Conservation (phyloP, 2,113 vertebrate species). For the Leuciscus idus region DNA sequence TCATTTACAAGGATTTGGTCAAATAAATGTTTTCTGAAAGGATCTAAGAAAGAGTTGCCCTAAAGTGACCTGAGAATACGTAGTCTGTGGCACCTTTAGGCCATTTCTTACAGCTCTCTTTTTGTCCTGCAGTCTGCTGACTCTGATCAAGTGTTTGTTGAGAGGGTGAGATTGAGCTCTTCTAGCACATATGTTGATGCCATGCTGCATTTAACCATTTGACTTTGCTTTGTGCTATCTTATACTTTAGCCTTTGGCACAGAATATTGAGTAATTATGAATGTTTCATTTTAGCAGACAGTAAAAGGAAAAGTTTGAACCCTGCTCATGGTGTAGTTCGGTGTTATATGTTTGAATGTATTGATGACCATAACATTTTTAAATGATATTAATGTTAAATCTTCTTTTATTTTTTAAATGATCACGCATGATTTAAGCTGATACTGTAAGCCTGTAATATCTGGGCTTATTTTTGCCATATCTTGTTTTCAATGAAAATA, state of each 20-base stretch:
- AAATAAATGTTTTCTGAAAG: not conserved
- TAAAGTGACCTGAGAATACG: conserved; percentile 64
- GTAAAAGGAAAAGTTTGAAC: not conserved
- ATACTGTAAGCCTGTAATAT: not conserved
- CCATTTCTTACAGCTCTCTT: conserved; percentile 73
- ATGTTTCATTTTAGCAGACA: not conserved
- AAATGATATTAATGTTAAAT: not conserved
- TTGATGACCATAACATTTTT: not conserved
- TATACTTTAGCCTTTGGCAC: not conserved
- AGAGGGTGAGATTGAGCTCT: conserved; percentile 72
- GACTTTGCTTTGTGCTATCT: conserved; percentile 21
- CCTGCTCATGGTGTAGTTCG: not conserved
- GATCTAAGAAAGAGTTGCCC: conserved; percentile 26
- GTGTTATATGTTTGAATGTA: not conserved
- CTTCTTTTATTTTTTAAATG: not conserved
- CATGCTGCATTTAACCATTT: conserved; percentile 45
- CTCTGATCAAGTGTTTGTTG: conserved; percentile 77
- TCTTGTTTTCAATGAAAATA: not conserved
- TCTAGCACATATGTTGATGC: conserved; percentile 66
- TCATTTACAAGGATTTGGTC: not conserved
- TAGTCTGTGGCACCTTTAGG: conserved; percentile 68
- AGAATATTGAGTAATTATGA: not conserved
- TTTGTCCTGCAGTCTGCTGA: conserved; percentile 80
- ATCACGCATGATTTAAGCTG: not conserved
- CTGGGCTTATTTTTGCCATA: not conserved